Evolutionary conservation across 2,797 vertebrate species (phyloP).

Genomic region (Mormyrus hasselquistii): DNA sequence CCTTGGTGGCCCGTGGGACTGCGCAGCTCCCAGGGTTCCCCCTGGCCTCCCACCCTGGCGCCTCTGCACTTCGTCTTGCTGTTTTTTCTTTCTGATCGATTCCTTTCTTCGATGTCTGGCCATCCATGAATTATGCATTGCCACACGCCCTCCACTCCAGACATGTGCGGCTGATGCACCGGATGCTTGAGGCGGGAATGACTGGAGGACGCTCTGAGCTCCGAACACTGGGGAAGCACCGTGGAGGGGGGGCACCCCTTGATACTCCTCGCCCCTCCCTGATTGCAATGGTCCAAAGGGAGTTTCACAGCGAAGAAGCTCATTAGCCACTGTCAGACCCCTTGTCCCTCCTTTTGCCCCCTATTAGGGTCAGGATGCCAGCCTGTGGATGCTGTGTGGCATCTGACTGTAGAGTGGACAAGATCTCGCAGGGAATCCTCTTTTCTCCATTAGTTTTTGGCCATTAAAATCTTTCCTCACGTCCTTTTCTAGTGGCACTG

Average conservation of each 20-base stretch:
- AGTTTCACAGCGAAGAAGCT: background rate
- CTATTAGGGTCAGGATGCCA: background rate
- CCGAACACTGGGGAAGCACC: background rate
- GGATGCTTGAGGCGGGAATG: slow-evolving; percentile 25
- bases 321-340: background rate
- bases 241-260: background rate
- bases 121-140: slow-evolving; percentile 53
- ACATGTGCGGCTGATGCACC: slow-evolving; percentile 21
- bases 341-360: background rate
- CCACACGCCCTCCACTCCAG: slow-evolving; percentile 18
- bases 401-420: background rate
- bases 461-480: background rate
- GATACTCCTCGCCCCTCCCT: background rate
- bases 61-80: background rate
- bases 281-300: background rate
- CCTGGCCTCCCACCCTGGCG: background rate
- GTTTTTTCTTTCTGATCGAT: slow-evolving; percentile 26
- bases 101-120: slow-evolving; percentile 35
- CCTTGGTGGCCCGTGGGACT: background rate
- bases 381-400: background rate
- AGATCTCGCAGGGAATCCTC: background rate
- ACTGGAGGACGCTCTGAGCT: background rate
- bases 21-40: background rate
- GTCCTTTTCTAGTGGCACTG: background rate
- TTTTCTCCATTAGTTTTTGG: background rate